A percentile compares a stretch with the other conserved stretches of the same genome.
Conservation (phyloP, 2,888 invertebrate species). For the Tanypteryx hageni region DNA sequence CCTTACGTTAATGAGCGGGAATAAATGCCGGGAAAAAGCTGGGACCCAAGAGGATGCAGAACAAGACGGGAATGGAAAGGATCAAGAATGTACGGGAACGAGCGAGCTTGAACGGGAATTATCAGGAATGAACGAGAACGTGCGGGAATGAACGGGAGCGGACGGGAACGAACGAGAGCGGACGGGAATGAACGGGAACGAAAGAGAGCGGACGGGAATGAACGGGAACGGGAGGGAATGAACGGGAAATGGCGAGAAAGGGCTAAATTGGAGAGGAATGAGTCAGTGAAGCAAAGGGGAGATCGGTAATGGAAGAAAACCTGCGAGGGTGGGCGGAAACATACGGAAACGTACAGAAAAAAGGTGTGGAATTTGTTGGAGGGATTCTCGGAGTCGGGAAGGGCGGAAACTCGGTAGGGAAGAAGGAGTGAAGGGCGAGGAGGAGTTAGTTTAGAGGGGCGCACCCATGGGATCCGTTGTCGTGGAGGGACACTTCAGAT, state of each 20-base stretch:
- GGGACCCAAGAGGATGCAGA: background rate
- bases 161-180: background rate
- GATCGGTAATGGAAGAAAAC: background rate
- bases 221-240: background rate
- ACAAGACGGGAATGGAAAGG: background rate
- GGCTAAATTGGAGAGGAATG: no score
- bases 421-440: background rate
- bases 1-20: constrained; percentile 1
- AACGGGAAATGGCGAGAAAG: no score
- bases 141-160: background rate
- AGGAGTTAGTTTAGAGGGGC: constrained; percentile 41
- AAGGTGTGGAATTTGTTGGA: no score
- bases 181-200: background rate
- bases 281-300: background rate
- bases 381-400: no score
- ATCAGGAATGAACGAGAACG: background rate
- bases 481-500: constrained; percentile 55
- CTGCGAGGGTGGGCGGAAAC: no score
- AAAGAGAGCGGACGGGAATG: background rate
- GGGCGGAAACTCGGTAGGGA: background rate
- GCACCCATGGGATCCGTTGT: constrained; percentile 51
- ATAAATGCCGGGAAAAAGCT: background rate
- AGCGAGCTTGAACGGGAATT: background rate
- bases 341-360: no score
- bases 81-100: constrained; percentile 6